Conservation (phyloP, 2,888 invertebrate genomes). For the Cordilura impudica region DNA sequence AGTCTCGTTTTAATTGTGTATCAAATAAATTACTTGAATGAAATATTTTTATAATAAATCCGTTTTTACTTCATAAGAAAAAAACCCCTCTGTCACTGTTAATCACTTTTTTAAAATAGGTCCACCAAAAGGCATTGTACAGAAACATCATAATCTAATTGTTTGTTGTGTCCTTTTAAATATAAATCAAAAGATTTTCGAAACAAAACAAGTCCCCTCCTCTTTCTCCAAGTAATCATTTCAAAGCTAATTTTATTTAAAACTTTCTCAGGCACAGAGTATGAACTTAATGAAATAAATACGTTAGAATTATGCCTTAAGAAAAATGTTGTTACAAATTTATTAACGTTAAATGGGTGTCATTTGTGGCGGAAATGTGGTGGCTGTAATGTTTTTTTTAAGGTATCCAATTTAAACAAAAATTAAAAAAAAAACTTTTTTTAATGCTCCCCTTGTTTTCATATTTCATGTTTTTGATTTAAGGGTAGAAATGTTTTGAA, state of each 20-base stretch:
- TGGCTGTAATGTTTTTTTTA: conserved; percentile 41
- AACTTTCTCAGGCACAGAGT: conserved; percentile 24
- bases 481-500: conserved; percentile 48
- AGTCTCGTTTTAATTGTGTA: too few relatives aligned
- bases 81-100: conserved; percentile 41
- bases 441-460: conserved; percentile 11
- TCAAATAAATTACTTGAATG: too few relatives aligned
- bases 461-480: conserved; percentile 9
- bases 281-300: conserved; percentile 63
- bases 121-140: neutral
- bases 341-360: conserved; percentile 69
- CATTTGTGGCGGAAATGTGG: conserved; percentile 76
- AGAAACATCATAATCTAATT: conserved; percentile 51
- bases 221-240: neutral
- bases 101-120: conserved; percentile 25
- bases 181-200: conserved; percentile 39
- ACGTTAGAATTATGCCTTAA: conserved; percentile 64
- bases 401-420: conserved; percentile 57
- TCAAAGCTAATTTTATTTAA: conserved; percentile 45
- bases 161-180: conserved; percentile 42
- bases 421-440: too few relatives aligned
- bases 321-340: conserved; percentile 72
- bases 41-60: too few relatives aligned
- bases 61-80: neutral
- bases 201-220: neutral